Evolutionary conservation across 2,888 invertebrate species (phyloP), one percentile per base, ranked within the genome.

Genomic region (Eupithecia abbreviata): DNA sequence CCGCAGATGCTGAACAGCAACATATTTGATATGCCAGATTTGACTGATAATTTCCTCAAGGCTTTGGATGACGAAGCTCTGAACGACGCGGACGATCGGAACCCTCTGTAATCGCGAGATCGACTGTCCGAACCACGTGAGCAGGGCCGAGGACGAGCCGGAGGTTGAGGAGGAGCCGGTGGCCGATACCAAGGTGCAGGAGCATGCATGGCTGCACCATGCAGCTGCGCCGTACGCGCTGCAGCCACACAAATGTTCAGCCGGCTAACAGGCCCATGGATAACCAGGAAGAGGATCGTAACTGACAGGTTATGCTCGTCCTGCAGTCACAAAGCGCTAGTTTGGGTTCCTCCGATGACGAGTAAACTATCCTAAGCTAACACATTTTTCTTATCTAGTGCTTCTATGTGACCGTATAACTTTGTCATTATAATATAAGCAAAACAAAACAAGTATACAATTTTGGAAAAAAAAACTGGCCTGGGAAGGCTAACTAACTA

Each of bases 21-120:
- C 12, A 78, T 84, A 30, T 84, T 85, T 9, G 82, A 80, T 12
- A 78, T 84, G 42, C 81, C 81, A 30, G 83, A 82, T 13, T 83
- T 82, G 15, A 78, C 80, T 15, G 81, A 81, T 58, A 79, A 82
- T 45, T 82, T 84, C 42, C 71, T 79, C 18, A 81, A 83, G 12
- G 75, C 80, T 47, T 68, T 84, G 41, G 81, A 84, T n/a, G 83
- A 79, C 9, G 83, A 80, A 0, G 76, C 67, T 3, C 13, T 78
- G 74, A 69, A 72, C 55, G 78, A 78, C 12, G 73, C 68, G 3
- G 75, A 74, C 18, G 70, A 73, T 5, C 77, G 70, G 13, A 42
- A 72, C 5, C 67, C 74, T 30, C 30, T 1, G 4, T 10, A 13
- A 72, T 12, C 72, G 72, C n/a, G 74, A 72, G 18, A 74, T 75